Percentiles rank a stretch among this genome's conserved stretches.
Conservation (phyloP, 2,113 vertebrate genomes). For the Galemys pyrenaicus region DNA sequence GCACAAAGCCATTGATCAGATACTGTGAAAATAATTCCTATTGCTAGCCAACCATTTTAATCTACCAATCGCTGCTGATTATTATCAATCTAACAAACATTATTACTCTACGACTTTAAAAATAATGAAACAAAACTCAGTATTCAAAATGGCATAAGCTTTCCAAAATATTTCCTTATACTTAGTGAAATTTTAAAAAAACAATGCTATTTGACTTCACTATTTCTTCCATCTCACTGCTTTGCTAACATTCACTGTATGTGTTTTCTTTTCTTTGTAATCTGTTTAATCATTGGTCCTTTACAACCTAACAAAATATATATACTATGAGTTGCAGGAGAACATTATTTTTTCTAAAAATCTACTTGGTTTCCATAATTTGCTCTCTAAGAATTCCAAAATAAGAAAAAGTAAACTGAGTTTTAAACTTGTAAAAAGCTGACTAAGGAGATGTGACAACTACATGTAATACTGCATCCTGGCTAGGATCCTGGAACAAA, state of each 20-base stretch:
- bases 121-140: background rate
- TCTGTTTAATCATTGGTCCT: background rate
- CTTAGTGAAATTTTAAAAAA: background rate
- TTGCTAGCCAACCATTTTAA: background rate
- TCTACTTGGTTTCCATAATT: background rate
- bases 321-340: background rate
- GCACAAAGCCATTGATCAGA: background rate
- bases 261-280: background rate
- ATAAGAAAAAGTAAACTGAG: conserved; percentile 6
- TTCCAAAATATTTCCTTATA: background rate
- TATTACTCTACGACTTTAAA: background rate
- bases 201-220: background rate
- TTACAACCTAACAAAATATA: background rate
- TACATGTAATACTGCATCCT: too few relatives aligned
- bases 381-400: background rate
- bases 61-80: background rate
- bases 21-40: background rate
- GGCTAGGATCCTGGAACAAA: too few relatives aligned
- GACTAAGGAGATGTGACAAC: too few relatives aligned
- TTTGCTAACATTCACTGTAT: background rate
- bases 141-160: background rate
- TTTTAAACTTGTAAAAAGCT: background rate
- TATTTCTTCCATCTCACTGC: background rate
- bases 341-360: background rate
- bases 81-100: background rate